Evolutionary conservation across 2,113 vertebrate genomes (phyloP), one percentile per base, ranked within the genome.

Genomic region (Trochalopteron elliotii): DNA sequence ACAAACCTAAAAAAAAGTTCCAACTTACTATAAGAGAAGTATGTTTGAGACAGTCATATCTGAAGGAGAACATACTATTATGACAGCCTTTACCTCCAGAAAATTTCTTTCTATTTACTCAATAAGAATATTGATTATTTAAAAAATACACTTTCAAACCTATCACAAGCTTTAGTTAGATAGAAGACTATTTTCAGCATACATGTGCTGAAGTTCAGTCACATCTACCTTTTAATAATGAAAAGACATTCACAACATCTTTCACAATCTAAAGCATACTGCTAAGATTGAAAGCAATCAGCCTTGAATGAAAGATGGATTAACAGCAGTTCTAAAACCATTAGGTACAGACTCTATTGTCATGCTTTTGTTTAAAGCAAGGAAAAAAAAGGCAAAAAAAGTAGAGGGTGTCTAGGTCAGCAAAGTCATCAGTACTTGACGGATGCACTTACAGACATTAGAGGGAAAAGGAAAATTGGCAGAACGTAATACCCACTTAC

Each of bases 241-340:
- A 81, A 92, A 92, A 80, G 23, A 87, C 44, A 87, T 87, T 78
- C 52, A 91, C 47, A 60, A 78, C 85, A 81, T 87, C 76, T 49
- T 81, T 68, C 8, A 18, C 76, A 81, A 83, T 78, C 50, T 70
- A 20, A 92, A 95, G 53, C 9, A 30, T 40, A 67, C 19, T 83
- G 39, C 47, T 78, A 49, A 94, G 80, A 87, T 16, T 89, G 72
- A 94, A 92, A 94, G 94, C 86, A 92, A 88, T 89, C 80, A 77
- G 24, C 83, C 94, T 92, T 87, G 83, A 96, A 87, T 93, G 60
- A 89, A 94, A 90, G 64, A 92, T 47, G 69, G 87, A 92, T 89
- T 96, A 93, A 94, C 16, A 96, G 60, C 68, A 90, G 72, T 53
- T 94, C 95, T 81, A 83, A 92, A 94, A 22, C 86, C 91, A 94